These are phyloP conservation scores for Pinctada fucata DNA, from an alignment of 2,888 invertebrate species.

Conservation along the genomic window DNA sequence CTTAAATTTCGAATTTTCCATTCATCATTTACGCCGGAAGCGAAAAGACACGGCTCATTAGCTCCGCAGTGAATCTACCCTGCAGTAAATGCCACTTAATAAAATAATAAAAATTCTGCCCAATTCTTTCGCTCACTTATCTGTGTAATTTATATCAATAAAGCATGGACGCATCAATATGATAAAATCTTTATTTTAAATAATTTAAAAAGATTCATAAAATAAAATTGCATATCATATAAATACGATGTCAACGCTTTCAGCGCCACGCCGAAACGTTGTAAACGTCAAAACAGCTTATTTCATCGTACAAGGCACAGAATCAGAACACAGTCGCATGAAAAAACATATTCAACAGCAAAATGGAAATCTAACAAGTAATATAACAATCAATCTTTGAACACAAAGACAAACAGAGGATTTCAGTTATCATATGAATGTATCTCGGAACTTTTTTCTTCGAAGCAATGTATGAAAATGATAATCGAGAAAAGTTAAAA, in stretches of 20 bases:
- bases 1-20: too few species aligned
- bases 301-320: not conserved
- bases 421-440: too few species aligned
- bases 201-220: not conserved
- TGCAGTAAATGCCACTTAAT: not conserved
- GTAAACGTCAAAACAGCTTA: not conserved
- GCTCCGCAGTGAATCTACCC: not conserved
- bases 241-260: not conserved
- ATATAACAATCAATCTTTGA: too few species aligned
- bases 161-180: not conserved
- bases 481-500: too few species aligned
- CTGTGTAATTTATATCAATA: slow-evolving; percentile 1
- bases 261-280: not conserved
- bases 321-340: not conserved
- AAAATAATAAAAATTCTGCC: not conserved
- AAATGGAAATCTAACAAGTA: too few species aligned
- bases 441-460: too few species aligned
- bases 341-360: too few species aligned
- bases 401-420: too few species aligned
- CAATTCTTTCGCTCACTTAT: not conserved
- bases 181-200: slow-evolving; percentile 1
- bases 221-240: slow-evolving; percentile 4
- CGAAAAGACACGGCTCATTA: too few species aligned
- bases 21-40: too few species aligned
- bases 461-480: too few species aligned